These are phyloP conservation scores for Periophthalmus magnuspinnatus DNA, from an alignment of 2,797 vertebrate species.

Conservation along the genomic window DNA sequence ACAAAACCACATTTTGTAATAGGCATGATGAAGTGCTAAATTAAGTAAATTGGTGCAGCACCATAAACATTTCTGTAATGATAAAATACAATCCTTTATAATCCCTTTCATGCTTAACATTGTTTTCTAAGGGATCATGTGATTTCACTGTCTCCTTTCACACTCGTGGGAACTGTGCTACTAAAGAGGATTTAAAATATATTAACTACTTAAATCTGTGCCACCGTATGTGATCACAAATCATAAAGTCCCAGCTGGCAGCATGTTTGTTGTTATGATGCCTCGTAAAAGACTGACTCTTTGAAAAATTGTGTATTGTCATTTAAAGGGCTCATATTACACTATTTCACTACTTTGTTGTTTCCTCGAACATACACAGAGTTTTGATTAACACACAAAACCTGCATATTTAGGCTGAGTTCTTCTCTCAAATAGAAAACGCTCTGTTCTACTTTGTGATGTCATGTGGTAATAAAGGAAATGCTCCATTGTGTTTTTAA, in stretches of 20 bases:
- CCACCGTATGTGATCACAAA: constrained; percentile 30
- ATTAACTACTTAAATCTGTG: constrained; percentile 43
- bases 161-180: constrained; percentile 47
- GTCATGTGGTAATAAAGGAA: too few species aligned
- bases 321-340: neutral
- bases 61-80: constrained; percentile 10
- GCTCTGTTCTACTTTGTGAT: too few species aligned
- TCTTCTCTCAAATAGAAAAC: too few species aligned
- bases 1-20: neutral
- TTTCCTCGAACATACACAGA: too few species aligned
- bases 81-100: constrained; percentile 22
- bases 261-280: neutral
- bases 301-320: neutral
- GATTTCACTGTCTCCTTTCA: constrained; percentile 36
- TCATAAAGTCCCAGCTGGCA: constrained; percentile 19
- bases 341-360: too few species aligned
- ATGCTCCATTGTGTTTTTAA: too few species aligned
- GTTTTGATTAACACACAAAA: too few species aligned
- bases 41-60: neutral
- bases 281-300: neutral
- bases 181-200: constrained; percentile 44
- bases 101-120: constrained; percentile 38
- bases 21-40: constrained; percentile 9
- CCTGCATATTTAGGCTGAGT: too few species aligned
- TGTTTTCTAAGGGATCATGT: constrained; percentile 48